Percentiles rank a stretch among this genome's conserved stretches.
Conservation (phyloP, 2,888 invertebrate genomes). For the Microplitis manilae region DNA sequence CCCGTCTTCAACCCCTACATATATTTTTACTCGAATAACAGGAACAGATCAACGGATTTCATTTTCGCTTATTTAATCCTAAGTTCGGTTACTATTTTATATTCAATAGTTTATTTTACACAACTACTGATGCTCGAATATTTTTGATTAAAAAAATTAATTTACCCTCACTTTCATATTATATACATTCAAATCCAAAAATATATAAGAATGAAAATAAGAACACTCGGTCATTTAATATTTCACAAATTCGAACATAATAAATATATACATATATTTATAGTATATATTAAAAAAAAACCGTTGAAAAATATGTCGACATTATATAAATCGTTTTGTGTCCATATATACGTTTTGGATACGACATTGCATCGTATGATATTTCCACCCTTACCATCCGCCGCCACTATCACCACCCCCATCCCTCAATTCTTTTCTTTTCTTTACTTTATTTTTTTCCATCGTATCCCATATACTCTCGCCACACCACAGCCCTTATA, state of each 20-base stretch:
- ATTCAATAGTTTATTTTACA: too few relatives aligned
- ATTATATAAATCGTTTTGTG: slow-evolving; percentile 63
- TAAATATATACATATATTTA: too few relatives aligned
- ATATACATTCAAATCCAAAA: too few relatives aligned
- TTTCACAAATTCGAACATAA: too few relatives aligned
- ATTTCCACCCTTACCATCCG: slow-evolving; percentile 43
- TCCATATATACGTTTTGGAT: slow-evolving; percentile 53
- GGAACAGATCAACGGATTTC: slow-evolving; percentile 6
- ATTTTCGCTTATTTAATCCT: neutral
- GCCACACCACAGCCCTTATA: slow-evolving; percentile 38
- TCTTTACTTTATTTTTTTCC: slow-evolving; percentile 29
- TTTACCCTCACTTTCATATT: too few relatives aligned
- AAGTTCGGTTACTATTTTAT: too few relatives aligned
- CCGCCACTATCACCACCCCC: neutral
- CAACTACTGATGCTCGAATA: too few relatives aligned
- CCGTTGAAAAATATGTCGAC: slow-evolving; percentile 58
- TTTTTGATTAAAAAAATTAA: too few relatives aligned
- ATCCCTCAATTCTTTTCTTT: slow-evolving; percentile 48
- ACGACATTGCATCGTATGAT: slow-evolving; percentile 54
- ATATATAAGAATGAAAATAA: too few relatives aligned
- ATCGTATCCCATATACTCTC: slow-evolving; percentile 15
- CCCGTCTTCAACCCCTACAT: slow-evolving; percentile 18
- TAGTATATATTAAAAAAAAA: slow-evolving; percentile 44
- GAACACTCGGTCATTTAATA: too few relatives aligned
- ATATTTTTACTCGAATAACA: slow-evolving; percentile 15